phyloP scores from a whole-genome alignment of 2,797 vertebrate genomes.

The Rhinoraja longicauda region DNA sequence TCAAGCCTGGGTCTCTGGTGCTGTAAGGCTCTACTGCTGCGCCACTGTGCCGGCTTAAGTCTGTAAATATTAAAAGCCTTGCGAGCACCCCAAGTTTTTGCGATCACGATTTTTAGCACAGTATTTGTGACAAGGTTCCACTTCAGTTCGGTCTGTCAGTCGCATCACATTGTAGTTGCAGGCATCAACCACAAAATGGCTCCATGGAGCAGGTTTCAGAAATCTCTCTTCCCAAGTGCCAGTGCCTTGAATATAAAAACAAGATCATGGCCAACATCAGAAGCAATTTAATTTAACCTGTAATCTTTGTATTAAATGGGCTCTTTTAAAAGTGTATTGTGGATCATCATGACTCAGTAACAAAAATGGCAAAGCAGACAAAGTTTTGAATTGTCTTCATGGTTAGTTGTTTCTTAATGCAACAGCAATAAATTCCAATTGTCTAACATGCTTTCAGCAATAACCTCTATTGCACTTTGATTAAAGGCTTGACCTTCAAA shows the following conservation, averaged over 20 bases:
- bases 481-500: conserved; percentile 34
- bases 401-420: neutral
- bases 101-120: neutral
- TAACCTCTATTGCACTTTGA: conserved; percentile 31
- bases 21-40: no score
- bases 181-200: neutral
- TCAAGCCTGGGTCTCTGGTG: no score
- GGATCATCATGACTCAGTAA: neutral
- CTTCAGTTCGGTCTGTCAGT: neutral
- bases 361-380: conserved; percentile 12
- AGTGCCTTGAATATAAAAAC: neutral
- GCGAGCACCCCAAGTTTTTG: neutral
- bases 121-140: neutral
- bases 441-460: conserved; percentile 27
- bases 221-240: neutral
- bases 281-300: neutral
- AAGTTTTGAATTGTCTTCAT: conserved; percentile 28
- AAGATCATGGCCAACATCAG: neutral
- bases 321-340: neutral
- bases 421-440: conserved; percentile 22
- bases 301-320: conserved; percentile 10
- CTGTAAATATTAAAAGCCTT: neutral
- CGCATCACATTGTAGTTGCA: neutral
- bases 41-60: no score
- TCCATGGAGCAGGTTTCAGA: neutral